Conservation (phyloP, 2,888 invertebrate genomes). For the Leptura quadrifasciata region DNA sequence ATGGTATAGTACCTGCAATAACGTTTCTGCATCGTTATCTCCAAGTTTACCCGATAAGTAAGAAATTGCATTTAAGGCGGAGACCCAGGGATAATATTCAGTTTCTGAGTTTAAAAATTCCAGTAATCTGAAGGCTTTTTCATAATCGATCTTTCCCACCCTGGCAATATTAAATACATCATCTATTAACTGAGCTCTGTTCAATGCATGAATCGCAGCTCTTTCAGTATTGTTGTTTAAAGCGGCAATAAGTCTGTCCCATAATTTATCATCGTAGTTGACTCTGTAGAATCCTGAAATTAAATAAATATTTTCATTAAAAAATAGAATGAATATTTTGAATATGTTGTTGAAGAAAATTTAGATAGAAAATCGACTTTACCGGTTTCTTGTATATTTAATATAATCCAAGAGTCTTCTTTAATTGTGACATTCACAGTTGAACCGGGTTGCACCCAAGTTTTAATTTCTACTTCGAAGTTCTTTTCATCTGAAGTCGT, state of each 20-base stretch:
- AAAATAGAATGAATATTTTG: too few relatives aligned
- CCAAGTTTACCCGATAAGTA: conserved; percentile 61
- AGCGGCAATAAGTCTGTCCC: conserved; percentile 75
- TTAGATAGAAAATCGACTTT: conserved; percentile 10
- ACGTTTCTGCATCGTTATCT: conserved; percentile 44
- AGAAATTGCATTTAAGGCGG: conserved; percentile 76
- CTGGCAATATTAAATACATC: conserved; percentile 87
- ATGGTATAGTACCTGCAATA: conserved; percentile 45
- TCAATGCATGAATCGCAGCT: conserved; percentile 77
- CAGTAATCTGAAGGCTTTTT: conserved; percentile 79
- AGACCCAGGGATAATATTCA: conserved; percentile 87
- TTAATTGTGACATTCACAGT: conserved; percentile 44
- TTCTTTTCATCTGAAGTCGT: conserved; percentile 71
- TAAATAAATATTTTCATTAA: background rate
- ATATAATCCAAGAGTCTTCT: conserved; percentile 51
- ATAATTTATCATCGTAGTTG: conserved; percentile 79
- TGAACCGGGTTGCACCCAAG: conserved; percentile 61
- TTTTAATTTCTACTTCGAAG: conserved; percentile 68
- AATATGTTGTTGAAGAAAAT: too few relatives aligned
- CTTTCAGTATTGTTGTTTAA: conserved; percentile 72
- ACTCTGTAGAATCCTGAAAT: conserved; percentile 81
- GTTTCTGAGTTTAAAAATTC: conserved; percentile 82
- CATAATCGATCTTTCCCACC: conserved; percentile 78
- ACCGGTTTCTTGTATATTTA: conserved; percentile 55
- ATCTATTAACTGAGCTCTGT: conserved; percentile 86